Evolutionary conservation across 2,888 invertebrate genomes (phyloP), one percentile per base, ranked within the genome.

Genomic region (Folsomia manolachei): DNA sequence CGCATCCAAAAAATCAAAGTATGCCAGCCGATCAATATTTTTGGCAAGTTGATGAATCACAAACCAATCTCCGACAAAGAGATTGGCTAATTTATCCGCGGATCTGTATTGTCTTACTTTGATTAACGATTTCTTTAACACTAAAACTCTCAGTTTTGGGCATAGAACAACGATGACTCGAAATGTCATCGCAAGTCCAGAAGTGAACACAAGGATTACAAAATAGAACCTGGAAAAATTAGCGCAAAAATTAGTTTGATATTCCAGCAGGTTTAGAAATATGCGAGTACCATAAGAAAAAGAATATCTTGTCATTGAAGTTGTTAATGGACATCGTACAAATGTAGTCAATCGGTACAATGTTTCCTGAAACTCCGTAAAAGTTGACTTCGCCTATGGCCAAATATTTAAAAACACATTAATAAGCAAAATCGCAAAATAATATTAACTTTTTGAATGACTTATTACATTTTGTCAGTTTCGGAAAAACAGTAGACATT

Each of bases 11-110:
- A 75, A 73, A 26, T 75, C 71, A 11, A 26, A 24, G 25, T 69
- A 71, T 25, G 64, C 68, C 11, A 53, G 52, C 19, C 4, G 21
- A 21, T 73, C 71, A n/a, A 72, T 27, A 52, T 75, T 75, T 23
- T 69, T 69, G 9, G 65, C 68, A 64, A 75, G 65, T 26, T 73
- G 51, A 39, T 71, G 70, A 9, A 73, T 61, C 14, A 73, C 66
- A 69, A 75, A 75, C 75, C 75, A 73, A 26, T 75, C 75, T 24
- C 71, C 71, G 18, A 72, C 66, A n/a, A 27, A 39, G 11, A 23
- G 9, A 9, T 23, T 7, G 7, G 19, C 7, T 19, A 56, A 19
- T 19, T 56, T 56, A 21, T 56, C 56, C 7, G n/a, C 21, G 7
- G 7, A 4, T 7, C 18, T 56, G 19, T 21, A 56, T 56, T 56